Base-by-base conservation (phyloP, 37 sponge, comb jelly and placozoan genomes). In the Chondrosia reniformis region DNA sequence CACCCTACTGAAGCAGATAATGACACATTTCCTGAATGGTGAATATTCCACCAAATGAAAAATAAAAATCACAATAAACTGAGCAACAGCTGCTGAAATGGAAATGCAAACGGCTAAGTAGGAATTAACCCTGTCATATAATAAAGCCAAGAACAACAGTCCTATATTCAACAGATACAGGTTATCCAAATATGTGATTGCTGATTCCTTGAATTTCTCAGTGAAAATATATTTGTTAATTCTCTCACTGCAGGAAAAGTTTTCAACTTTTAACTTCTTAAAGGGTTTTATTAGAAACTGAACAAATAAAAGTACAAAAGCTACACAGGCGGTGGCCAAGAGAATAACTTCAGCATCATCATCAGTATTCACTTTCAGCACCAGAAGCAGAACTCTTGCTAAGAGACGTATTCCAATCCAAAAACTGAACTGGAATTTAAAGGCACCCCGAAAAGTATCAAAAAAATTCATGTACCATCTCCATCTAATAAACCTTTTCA, bases 351-450 rank as follows among this genome's bases (percentile, higher is more conserved):
- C 58, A 7, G 43, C 22, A 30, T 13, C 6, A n/a, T 8, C 44
- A 3, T 69, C 24, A 24, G 41, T 39, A 40, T 24, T 34, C n/a
- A 69, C 36, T 17, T 34, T 30, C 43, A 69, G 43, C 32, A 34
- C 15, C 19, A 69, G 36, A n/a, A 69, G 82, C 1, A 82, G 0
- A 1, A 82, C 40, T 17, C 86, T 75, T 9, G 80, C 28, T 2
- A 89, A 15, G 4, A 85, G 79, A 36, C 86, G 49, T 10, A 89
- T 25, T 22, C 86, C 85, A 34, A 85, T 62, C 85, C 85, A 89
- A 66, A 82, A 85, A 4, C 79, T 49, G 62, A 54, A 75, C 2
- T 44, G 43, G 24, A 69, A 69, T 13, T 44, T 41, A 38, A 39
- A 69, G 2, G 72, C 39, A 69, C 72, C 41, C n/a, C 42, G 72